Percentiles rank a stretch among this genome's conserved stretches.
Evolutionary conservation across 30 jellyfish, hydroid and myxozoan species (phyloP).

Genomic region (Chrysaora quinquecirrha): DNA sequence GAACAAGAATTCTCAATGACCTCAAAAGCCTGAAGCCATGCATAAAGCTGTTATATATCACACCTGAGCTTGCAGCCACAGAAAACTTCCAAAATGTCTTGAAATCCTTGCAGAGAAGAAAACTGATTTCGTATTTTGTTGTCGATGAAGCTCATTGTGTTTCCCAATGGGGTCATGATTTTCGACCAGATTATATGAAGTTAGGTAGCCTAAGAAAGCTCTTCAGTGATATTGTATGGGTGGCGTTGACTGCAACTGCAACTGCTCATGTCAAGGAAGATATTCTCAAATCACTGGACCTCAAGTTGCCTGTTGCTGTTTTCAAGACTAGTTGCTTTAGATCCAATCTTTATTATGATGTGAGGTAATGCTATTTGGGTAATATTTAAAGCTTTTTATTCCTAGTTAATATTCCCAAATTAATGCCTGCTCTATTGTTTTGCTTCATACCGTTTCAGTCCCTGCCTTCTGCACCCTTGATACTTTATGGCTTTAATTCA

Average conservation of each 20-base stretch:
- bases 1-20: constrained; percentile 65
- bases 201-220: constrained; percentile 83
- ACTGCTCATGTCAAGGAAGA: constrained; percentile 88
- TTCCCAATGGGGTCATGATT: constrained; percentile 99
- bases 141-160: constrained; percentile 99
- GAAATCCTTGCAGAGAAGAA: constrained; percentile 32
- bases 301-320: constrained; percentile 76
- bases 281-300: constrained; percentile 63
- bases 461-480: too few species aligned
- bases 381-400: too few species aligned
- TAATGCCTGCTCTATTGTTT: too few species aligned
- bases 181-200: constrained; percentile 90
- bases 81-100: constrained; percentile 59
- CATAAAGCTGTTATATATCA: constrained; percentile 70
- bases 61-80: constrained; percentile 96
- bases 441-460: too few species aligned
- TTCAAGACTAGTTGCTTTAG: constrained; percentile 79
- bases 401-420: too few species aligned
- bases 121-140: constrained; percentile 71
- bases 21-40: constrained; percentile 63
- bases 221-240: constrained; percentile 72
- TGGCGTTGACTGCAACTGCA: constrained; percentile 98
- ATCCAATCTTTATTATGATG: constrained; percentile 82
- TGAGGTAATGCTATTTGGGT: too few species aligned
- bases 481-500: too few species aligned